Percentiles rank a stretch among this genome's conserved stretches.
Evolutionary conservation across 2,113 vertebrate species (phyloP).

Genomic region (Laticauda laticaudata): DNA sequence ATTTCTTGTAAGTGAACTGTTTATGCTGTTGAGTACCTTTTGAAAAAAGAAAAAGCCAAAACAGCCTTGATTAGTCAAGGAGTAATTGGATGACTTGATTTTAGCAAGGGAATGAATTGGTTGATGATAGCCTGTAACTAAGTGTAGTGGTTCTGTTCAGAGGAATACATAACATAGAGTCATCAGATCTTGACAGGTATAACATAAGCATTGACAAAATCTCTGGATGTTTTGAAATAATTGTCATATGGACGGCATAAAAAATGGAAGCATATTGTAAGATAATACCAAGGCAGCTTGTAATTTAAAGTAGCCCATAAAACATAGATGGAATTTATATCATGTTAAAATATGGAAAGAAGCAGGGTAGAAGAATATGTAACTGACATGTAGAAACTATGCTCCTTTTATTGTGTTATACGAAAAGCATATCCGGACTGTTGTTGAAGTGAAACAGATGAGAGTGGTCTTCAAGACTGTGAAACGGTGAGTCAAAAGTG

Average conservation of each 20-base stretch:
- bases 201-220: constrained; percentile 74
- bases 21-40: constrained; percentile 99
- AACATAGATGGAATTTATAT: neutral
- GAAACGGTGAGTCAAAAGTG: neutral
- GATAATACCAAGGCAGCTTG: constrained; percentile 31
- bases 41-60: constrained; percentile 99
- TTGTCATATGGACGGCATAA: constrained; percentile 62
- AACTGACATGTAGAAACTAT: neutral
- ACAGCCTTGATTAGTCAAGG: constrained; percentile 99
- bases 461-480: neutral
- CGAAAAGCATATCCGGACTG: neutral
- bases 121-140: constrained; percentile 96
- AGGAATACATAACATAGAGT: constrained; percentile 85
- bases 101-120: constrained; percentile 94
- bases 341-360: neutral
- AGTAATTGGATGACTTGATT: constrained; percentile 99
- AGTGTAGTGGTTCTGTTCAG: constrained; percentile 89
- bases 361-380: neutral
- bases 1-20: constrained; percentile 99
- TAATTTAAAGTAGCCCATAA: neutral
- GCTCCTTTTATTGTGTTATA: neutral
- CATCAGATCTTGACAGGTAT: constrained; percentile 83
- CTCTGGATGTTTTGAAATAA: constrained; percentile 57
- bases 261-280: constrained; percentile 52
- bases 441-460: neutral